Conservation (phyloP, 2,888 invertebrate genomes). For the Scrobipalpa costella region DNA sequence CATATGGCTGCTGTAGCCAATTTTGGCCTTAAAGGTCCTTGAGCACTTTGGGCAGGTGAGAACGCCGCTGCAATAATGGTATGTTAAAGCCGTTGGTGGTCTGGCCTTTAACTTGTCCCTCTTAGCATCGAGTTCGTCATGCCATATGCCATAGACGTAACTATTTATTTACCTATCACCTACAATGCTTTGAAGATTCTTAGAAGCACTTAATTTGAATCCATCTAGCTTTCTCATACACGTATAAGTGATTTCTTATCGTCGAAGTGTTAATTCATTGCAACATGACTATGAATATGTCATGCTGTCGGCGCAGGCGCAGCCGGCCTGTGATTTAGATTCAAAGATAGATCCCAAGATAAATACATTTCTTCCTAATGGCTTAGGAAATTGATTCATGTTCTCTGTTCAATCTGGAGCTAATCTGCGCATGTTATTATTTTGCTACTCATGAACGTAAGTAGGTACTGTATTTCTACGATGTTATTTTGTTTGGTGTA, state of each 20-base stretch:
- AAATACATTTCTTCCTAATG: conserved; percentile 29
- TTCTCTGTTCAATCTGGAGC: not conserved
- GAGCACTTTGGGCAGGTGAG: too few relatives aligned
- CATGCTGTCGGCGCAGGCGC: conserved; percentile 12
- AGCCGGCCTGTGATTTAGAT: conserved; percentile 4
- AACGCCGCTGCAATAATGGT: too few relatives aligned
- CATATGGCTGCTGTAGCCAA: too few relatives aligned
- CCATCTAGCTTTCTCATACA: not conserved
- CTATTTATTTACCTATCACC: too few relatives aligned
- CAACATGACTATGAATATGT: conserved; percentile 18
- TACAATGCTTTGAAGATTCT: too few relatives aligned
- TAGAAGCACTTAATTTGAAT: not conserved
- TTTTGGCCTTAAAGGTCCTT: too few relatives aligned
- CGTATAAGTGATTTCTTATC: conserved; percentile 5
- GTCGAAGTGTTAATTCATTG: conserved; percentile 2
- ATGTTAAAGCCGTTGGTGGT: too few relatives aligned
- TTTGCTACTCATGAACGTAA: conserved; percentile 5
- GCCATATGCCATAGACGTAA: too few relatives aligned
- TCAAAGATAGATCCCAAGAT: conserved; percentile 14
- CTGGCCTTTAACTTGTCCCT: too few relatives aligned
- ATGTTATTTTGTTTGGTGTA: too few relatives aligned
- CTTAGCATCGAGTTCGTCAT: too few relatives aligned
- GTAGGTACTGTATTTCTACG: not conserved
- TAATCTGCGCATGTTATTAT: conserved; percentile 10
- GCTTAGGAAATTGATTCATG: conserved; percentile 23